phyloP scores from a whole-genome alignment of 2,888 invertebrate genomes.

The Pantelozetes paolii region DNA sequence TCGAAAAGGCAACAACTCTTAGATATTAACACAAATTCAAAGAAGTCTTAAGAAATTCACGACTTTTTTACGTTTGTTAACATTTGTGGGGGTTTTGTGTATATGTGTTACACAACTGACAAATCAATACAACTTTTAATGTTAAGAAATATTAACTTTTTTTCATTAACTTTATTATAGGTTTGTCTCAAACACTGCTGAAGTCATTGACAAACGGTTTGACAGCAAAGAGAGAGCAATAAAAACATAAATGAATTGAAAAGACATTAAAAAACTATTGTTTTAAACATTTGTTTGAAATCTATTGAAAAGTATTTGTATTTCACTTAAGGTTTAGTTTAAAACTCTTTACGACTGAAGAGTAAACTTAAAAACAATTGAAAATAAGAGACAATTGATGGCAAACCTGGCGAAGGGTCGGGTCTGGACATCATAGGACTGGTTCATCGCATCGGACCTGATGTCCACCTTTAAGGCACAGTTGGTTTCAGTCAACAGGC shows the following conservation, averaged over 20 bases:
- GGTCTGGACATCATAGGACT: slow-evolving; percentile 44
- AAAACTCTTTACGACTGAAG: too few relatives aligned
- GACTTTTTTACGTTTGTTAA: slow-evolving; percentile 1
- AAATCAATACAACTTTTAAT: neutral
- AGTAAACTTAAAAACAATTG: too few relatives aligned
- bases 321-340: too few relatives aligned
- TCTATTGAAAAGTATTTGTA: too few relatives aligned
- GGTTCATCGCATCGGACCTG: slow-evolving; percentile 42
- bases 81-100: neutral
- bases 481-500: slow-evolving; percentile 43
- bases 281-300: too few relatives aligned
- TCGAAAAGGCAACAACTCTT: neutral
- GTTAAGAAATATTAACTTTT: neutral
- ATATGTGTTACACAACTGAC: neutral
- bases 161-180: neutral
- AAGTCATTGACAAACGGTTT: neutral
- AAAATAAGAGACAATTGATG: too few relatives aligned
- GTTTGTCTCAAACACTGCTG: neutral
- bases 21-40: neutral
- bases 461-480: slow-evolving; percentile 39
- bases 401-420: slow-evolving; percentile 46
- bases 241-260: neutral
- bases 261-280: neutral
- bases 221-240: neutral
- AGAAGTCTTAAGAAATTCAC: neutral